phyloP scores from a whole-genome alignment of 1,140 invertebrate species.

The Drosophila pandora region DNA sequence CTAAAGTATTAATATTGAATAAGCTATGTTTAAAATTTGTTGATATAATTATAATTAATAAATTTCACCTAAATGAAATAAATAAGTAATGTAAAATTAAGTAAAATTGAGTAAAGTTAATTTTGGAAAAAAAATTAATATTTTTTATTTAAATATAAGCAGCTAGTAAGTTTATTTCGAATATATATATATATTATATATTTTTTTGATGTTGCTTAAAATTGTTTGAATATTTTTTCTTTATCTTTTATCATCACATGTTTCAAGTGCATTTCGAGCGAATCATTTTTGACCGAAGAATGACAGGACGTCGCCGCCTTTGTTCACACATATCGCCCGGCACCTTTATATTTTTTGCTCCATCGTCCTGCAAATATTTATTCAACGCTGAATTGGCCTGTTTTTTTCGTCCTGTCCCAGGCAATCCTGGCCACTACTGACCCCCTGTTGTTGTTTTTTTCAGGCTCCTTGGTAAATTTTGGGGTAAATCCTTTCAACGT shows the following conservation, averaged over 20 bases:
- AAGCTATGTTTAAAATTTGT: too few species aligned
- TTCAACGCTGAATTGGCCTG: slow-evolving; percentile 41
- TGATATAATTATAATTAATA: too few species aligned
- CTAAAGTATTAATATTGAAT: too few species aligned
- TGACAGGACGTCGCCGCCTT: slow-evolving; percentile 26
- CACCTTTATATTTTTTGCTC: slow-evolving; percentile 5
- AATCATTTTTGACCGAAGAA: slow-evolving; percentile 22
- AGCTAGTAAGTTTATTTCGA: too few species aligned
- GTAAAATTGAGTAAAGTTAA: too few species aligned
- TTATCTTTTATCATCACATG: not conserved
- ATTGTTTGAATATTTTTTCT: not conserved
- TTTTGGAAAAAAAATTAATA: too few species aligned
- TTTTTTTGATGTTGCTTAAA: too few species aligned
- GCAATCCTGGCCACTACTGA: slow-evolving; percentile 10
- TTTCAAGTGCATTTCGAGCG: not conserved
- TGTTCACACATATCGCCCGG: slow-evolving; percentile 13
- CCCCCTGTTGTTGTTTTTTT: slow-evolving; percentile 38
- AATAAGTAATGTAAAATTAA: too few species aligned
- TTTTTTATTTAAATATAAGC: too few species aligned
- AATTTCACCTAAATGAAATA: too few species aligned
- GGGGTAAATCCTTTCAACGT: slow-evolving; percentile 75
- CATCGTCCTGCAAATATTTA: slow-evolving; percentile 38
- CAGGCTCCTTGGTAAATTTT: slow-evolving; percentile 12
- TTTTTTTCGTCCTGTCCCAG: not conserved
- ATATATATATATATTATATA: too few species aligned